These are phyloP conservation scores for Picus viridis DNA, from an alignment of 2,797 vertebrate genomes.

Conservation along the genomic window DNA sequence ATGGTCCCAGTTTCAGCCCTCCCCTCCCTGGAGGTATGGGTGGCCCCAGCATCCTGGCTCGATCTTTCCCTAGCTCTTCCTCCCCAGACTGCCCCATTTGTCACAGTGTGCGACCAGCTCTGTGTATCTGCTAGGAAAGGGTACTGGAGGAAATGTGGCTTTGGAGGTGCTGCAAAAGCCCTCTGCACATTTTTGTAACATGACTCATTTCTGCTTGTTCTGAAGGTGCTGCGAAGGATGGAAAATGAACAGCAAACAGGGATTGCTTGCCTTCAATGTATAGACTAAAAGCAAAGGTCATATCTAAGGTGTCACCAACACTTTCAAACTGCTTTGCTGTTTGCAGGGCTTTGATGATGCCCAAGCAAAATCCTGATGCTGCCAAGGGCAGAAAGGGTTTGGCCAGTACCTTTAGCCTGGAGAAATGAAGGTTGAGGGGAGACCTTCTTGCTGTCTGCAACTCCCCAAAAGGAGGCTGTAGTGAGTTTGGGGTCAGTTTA, in stretches of 20 bases:
- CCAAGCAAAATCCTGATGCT: fast-evolving
- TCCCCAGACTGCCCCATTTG: background rate
- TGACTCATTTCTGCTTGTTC: background rate
- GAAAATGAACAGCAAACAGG: background rate
- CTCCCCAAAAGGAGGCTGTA: too few relatives aligned
- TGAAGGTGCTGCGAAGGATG: fast-evolving
- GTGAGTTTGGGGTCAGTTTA: too few relatives aligned
- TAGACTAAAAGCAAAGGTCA: background rate
- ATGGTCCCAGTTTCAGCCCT: background rate
- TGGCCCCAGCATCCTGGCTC: background rate
- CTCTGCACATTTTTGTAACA: fast-evolving
- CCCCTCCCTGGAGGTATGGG: background rate
- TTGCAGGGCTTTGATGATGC: background rate
- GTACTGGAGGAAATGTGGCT: background rate
- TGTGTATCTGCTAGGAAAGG: background rate
- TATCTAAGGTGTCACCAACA: background rate
- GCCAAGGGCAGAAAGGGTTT: background rate
- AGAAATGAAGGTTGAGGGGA: too few relatives aligned
- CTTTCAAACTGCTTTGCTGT: background rate
- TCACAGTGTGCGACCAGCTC: background rate
- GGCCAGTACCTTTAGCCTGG: background rate
- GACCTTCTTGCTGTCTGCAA: too few relatives aligned
- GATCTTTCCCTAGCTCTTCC: background rate
- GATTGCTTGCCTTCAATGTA: background rate
- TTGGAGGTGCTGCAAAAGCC: background rate